Base-by-base conservation (phyloP, 2,797 vertebrate species). In the Falco novaeseelandiae region DNA sequence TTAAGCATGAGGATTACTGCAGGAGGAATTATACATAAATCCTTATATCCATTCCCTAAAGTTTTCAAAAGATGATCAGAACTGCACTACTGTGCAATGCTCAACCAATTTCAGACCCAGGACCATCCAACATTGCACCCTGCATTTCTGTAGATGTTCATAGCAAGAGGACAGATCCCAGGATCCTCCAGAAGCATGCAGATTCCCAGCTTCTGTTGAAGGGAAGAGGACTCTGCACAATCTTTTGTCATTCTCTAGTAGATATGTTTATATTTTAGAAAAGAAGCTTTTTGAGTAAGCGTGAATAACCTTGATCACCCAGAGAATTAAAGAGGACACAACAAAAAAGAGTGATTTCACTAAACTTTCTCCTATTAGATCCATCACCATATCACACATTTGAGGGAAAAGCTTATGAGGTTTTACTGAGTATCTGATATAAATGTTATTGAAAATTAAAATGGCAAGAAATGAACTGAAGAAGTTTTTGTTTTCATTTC, bases 401-500 rank as follows among this genome's bases (percentile, higher is more conserved):
- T 10, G 23, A 83, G 59, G 20, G 17, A 52, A 89, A 87, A 85
- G 62, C 15, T 62, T 61, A 44, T 36, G 42, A 81, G 26, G 10
- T 76, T 89, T 89, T 76, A 84, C 49, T 57, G 23, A 72, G 21
- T 83, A 73, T 42, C 51, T 76, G 27, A 48, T 73, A 49, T 29
- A 91, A 92, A 78, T 16, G 29, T 69, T 83, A 92, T 6, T 76
- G 48, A 83, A 86, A 96, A 89, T 48, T 61, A 61, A 83, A 89
- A 76, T 57, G 51, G 20, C 30, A 85, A 14, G 21, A 93, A 83
- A 81, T 72, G 55, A 92, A 66, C 36, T 52, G 52, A 94, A 67
- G 65, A 26, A 65, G 17, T 14, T 76, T 86, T 89, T 38, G 14
- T 18, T 73, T 93, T 84, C 19, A 69, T 77, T 90, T 67, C 58